A percentile compares a stretch with the other conserved stretches of the same genome.
These are phyloP conservation scores for Vireo altiloquus DNA, from an alignment of 2,113 vertebrate genomes.

Conservation along the genomic window DNA sequence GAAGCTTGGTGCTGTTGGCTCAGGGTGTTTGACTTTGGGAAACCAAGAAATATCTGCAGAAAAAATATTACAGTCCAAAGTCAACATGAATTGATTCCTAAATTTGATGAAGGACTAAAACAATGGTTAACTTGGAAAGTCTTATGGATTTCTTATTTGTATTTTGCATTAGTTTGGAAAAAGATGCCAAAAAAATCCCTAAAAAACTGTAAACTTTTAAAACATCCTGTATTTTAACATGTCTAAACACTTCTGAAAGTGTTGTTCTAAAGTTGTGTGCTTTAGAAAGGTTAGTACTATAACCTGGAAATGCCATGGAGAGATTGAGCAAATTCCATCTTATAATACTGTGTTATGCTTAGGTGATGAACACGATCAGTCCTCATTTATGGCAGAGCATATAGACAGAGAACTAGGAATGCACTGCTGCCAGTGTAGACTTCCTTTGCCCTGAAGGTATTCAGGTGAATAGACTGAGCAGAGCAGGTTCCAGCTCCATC, in stretches of 20 bases:
- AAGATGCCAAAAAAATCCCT: background rate
- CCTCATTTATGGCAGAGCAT: background rate
- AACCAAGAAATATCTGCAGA: background rate
- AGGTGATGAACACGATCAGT: background rate
- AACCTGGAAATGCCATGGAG: background rate
- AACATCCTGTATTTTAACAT: background rate
- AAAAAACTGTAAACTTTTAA: background rate
- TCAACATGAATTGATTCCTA: background rate
- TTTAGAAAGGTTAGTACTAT: background rate
- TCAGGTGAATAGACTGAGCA: background rate
- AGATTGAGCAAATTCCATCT: background rate
- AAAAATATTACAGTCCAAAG: background rate
- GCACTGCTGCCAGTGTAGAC: background rate
- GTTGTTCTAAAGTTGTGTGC: background rate
- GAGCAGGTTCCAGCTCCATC: background rate
- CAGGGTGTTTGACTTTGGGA: background rate
- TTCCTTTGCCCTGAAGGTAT: background rate
- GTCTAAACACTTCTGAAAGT: background rate
- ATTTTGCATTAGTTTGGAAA: background rate
- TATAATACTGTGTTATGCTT: rapidly evolving
- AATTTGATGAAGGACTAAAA: background rate
- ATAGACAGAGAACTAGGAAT: background rate
- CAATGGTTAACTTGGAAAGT: background rate
- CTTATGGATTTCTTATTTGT: background rate
- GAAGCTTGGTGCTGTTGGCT: background rate